A percentile compares a stretch with the other conserved stretches of the same genome.
Evolutionary conservation across 2,797 vertebrate genomes (phyloP).

Genomic region (Argyrosomus regius): DNA sequence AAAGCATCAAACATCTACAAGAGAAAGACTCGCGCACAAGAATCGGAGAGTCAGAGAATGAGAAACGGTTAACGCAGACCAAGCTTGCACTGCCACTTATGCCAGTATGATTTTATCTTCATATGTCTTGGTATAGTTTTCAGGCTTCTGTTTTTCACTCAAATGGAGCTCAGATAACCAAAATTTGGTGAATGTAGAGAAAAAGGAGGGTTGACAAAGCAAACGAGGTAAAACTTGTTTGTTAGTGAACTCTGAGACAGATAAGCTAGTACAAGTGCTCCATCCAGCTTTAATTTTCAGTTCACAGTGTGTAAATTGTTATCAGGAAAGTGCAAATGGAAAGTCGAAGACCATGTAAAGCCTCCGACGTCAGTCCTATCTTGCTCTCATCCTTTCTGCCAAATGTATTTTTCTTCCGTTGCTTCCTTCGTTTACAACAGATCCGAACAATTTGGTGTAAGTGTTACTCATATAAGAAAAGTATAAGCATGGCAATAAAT

Average conservation of each 20-base stretch:
- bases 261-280: constrained; percentile 37
- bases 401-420: constrained; percentile 52
- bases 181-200: constrained; percentile 46
- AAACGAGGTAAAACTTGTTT: constrained; percentile 7
- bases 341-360: constrained; percentile 27
- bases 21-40: constrained; percentile 69
- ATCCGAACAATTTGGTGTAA: constrained; percentile 28
- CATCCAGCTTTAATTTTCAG: constrained; percentile 52
- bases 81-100: constrained; percentile 86
- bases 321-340: constrained; percentile 12
- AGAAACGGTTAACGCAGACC: constrained; percentile 64
- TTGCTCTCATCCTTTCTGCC: constrained; percentile 37
- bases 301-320: constrained; percentile 40
- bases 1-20: constrained; percentile 76
- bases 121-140: constrained; percentile 49
- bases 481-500: constrained; percentile 46
- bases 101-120: constrained; percentile 68
- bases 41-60: constrained; percentile 43
- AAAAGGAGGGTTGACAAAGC: constrained; percentile 10
- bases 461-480: constrained; percentile 35
- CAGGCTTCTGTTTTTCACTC: constrained; percentile 50
- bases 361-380: constrained; percentile 10
- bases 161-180: constrained; percentile 61
- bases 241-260: constrained; percentile 33
- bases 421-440: constrained; percentile 28